These are phyloP conservation scores for Phoxinus phoxinus DNA, from an alignment of 2,113 vertebrate species.

Conservation along the genomic window DNA sequence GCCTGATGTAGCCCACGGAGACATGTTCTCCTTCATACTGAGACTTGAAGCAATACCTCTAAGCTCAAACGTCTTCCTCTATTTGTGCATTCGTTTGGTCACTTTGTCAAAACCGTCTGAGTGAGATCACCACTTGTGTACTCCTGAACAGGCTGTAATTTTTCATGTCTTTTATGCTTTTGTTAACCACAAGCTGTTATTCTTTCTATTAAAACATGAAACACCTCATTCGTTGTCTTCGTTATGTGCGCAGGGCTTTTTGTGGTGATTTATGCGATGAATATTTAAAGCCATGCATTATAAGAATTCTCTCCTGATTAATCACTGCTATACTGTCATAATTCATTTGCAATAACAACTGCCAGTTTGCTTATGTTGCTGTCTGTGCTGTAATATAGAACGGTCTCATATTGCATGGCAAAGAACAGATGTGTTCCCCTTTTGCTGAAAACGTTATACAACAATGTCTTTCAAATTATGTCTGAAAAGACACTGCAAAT, in stretches of 20 bases:
- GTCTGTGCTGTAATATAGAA: constrained; percentile 38
- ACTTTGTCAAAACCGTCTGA: constrained; percentile 15
- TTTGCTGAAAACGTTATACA: constrained; percentile 11
- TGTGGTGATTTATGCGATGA: constrained; percentile 26
- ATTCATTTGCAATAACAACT: constrained; percentile 57
- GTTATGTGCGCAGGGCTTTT: constrained; percentile 3
- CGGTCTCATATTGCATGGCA: constrained; percentile 44
- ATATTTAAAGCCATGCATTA: constrained; percentile 41
- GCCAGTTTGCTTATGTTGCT: constrained; percentile 50
- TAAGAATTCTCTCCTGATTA: constrained; percentile 56
- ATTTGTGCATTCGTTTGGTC: constrained; percentile 31
- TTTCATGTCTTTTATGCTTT: neutral
- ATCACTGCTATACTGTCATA: constrained; percentile 53
- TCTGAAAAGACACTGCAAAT: neutral
- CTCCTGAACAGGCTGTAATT: neutral
- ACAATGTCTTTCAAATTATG: constrained; percentile 3
- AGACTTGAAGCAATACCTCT: neutral
- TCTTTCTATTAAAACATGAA: constrained; percentile 14
- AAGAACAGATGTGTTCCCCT: constrained; percentile 49
- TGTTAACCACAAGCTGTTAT: constrained; percentile 18
- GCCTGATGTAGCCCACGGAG: constrained; percentile 30
- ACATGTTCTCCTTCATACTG: constrained; percentile 13
- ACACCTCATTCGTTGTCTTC: neutral
- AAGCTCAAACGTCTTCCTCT: neutral
- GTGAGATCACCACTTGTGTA: constrained; percentile 45